Evolutionary conservation across 2,113 vertebrate species (phyloP).

Genomic region (Nothoprocta perdicaria): DNA sequence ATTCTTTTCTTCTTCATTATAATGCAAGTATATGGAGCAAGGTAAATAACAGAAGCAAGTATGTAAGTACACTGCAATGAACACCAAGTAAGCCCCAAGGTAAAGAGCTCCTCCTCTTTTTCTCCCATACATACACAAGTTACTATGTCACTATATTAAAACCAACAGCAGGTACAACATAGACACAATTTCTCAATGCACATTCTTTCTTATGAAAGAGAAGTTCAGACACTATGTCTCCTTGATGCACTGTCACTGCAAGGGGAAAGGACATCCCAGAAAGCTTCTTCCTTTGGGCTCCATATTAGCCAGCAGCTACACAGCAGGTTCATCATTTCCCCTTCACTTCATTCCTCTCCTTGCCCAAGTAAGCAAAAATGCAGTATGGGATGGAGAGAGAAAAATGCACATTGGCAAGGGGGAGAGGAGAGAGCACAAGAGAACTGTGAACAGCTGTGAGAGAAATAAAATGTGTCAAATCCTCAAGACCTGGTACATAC

Average conservation of each 20-base stretch:
- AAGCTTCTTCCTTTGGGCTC: neutral
- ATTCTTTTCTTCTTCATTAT: neutral
- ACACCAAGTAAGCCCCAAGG: neutral
- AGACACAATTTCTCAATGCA: neutral
- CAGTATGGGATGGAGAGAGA: no score
- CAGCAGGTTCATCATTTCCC: neutral
- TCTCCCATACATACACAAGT: fast-evolving
- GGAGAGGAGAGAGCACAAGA: no score
- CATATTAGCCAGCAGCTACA: neutral
- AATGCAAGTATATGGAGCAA: fast-evolving
- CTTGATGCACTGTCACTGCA: fast-evolving
- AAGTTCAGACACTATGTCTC: neutral
- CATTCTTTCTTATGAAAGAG: neutral
- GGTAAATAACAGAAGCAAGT: neutral
- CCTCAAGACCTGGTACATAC: neutral
- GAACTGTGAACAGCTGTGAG: neutral
- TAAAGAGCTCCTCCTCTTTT: neutral
- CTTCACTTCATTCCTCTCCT: neutral
- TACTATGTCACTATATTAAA: neutral
- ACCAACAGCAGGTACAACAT: neutral
- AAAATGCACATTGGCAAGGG: no score
- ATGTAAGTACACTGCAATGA: neutral
- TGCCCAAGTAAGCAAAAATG: neutral
- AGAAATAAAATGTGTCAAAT: neutral
- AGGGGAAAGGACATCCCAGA: neutral